These are phyloP conservation scores for Orthosia gothica DNA, from an alignment of 2,888 invertebrate species.

Conservation along the genomic window DNA sequence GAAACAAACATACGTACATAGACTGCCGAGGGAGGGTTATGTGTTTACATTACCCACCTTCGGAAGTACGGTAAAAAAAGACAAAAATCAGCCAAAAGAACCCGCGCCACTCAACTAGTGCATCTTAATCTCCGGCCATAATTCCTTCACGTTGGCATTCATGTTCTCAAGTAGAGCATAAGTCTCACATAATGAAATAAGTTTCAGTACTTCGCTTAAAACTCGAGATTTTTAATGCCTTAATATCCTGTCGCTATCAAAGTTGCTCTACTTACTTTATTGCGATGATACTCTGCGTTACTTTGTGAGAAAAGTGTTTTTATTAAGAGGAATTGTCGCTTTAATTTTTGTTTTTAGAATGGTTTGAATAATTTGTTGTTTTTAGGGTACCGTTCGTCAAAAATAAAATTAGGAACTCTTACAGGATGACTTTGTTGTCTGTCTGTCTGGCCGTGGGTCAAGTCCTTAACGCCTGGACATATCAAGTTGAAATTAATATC, in stretches of 20 bases:
- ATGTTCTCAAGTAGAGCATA: conserved; percentile 66
- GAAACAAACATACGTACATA: too few species aligned
- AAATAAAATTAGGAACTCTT: too few species aligned
- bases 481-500: too few species aligned
- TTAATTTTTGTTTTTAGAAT: conserved; percentile 7
- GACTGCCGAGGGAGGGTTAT: too few species aligned
- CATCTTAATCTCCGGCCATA: conserved; percentile 55
- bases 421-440: too few species aligned
- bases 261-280: conserved; percentile 58
- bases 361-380: not conserved
- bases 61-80: too few species aligned
- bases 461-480: too few species aligned
- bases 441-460: too few species aligned
- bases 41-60: too few species aligned
- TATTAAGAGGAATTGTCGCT: conserved; percentile 19
- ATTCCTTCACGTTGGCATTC: conserved; percentile 65
- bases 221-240: conserved; percentile 68
- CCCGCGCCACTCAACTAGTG: conserved; percentile 32
- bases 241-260: conserved; percentile 66
- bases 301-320: conserved; percentile 44
- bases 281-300: conserved; percentile 41
- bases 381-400: not conserved
- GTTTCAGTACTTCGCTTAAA: conserved; percentile 64
- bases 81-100: not conserved
- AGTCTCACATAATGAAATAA: conserved; percentile 74